Conservation (phyloP, 2,113 vertebrate species). For the Platichthys flesus region DNA sequence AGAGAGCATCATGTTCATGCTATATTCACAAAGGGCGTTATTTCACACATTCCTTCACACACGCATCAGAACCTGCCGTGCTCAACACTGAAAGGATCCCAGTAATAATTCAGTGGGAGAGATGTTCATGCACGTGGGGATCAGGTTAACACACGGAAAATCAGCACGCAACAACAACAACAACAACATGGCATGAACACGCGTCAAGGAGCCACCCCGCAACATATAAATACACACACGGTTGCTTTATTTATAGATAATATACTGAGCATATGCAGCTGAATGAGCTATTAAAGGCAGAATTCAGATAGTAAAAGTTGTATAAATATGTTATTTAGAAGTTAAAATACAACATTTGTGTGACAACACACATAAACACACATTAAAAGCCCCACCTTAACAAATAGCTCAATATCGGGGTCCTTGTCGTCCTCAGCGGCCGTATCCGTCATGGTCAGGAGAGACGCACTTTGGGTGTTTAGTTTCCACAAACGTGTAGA, state of each 20-base stretch:
- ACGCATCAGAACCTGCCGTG: not conserved
- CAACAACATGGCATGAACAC: not conserved
- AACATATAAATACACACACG: not conserved
- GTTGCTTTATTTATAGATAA: not conserved
- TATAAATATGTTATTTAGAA: not conserved
- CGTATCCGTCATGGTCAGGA: constrained; percentile 69
- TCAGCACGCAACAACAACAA: constrained; percentile 68
- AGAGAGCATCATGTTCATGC: too few species aligned
- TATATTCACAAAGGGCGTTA: too few species aligned
- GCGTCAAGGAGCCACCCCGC: not conserved
- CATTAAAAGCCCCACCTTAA: constrained; percentile 68
- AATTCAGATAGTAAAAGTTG: not conserved
- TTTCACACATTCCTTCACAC: not conserved
- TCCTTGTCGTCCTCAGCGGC: constrained; percentile 73
- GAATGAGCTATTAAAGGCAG: not conserved
- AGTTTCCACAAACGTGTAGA: constrained; percentile 26
- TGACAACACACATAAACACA: constrained; percentile 4
- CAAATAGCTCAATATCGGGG: constrained; percentile 79
- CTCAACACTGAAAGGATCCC: constrained; percentile 46
- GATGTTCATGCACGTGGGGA: constrained; percentile 71
- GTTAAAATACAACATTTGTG: not conserved
- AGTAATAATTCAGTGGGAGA: constrained; percentile 74
- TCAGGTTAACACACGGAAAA: constrained; percentile 76
- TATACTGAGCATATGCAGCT: not conserved
- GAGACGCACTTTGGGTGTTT: constrained; percentile 19